Base-by-base conservation (phyloP, 2,113 vertebrate genomes). In the Gymnobelideus leadbeateri region DNA sequence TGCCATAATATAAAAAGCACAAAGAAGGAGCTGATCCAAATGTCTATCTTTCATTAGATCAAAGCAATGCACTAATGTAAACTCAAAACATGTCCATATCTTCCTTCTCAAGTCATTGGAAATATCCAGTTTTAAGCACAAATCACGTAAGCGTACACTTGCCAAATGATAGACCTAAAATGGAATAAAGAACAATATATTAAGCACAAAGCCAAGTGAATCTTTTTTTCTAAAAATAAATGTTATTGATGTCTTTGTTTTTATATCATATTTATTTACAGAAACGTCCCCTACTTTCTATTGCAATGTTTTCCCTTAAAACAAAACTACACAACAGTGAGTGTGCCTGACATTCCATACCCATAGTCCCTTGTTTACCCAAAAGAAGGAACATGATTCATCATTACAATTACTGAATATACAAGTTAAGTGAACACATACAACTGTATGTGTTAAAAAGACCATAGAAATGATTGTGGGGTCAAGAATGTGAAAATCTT, bases 81-180 rank as follows among this genome's bases (percentile, higher is more conserved):
- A 99, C 89, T 99, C 99, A 68, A 99, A 99, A 94, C 99, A 99
- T 0, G 99, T 99, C 99, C 99, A 99, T 94, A 99, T 99, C 94
- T 99, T 99, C 93, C 99, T 99, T n/a, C 99, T 98, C 92, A 99
- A 97, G 61, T 99, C 99, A 2, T 99, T 98, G 14, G 99, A 98
- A 97, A 99, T 98, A 96, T 99, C 99, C 98, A 99, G 31, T 92
- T 99, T 99, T 54, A 99, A 92, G 94, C 99, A 99, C 91, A 99
- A 96, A 91, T 99, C 99, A 46, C 99, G 99, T 96, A 99, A 97
- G 12, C 99, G 99, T 55, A 99, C 99, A 0, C 99, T 99, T 89
- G 99, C 99, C 98, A 99, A 98, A 94, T 99, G 99, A 97, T 99
- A 99, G 16, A 99, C 99, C 99, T 99, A 98, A 51, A 84, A 52